Evolutionary conservation across 2,113 vertebrate species (phyloP).

Genomic region (Montifringilla adamsi): DNA sequence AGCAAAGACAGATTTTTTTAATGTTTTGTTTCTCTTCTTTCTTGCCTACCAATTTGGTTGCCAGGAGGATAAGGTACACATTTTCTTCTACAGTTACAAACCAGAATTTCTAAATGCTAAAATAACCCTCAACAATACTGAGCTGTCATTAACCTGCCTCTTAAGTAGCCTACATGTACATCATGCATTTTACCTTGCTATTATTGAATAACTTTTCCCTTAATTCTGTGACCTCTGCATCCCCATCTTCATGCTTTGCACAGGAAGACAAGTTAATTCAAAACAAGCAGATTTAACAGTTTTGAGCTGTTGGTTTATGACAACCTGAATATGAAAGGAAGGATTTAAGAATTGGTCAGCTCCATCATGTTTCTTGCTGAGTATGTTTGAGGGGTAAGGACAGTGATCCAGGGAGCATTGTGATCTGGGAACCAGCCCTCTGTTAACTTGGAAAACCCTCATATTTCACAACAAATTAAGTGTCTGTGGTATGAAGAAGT

Average conservation of each 20-base stretch:
- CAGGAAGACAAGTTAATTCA: neutral
- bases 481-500: neutral
- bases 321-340: neutral
- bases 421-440: neutral
- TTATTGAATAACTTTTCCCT: neutral
- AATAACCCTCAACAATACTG: neutral
- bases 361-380: neutral
- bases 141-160: neutral
- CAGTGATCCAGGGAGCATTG: neutral
- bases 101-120: neutral
- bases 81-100: neutral
- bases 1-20: neutral
- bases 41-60: slow-evolving; percentile 74
- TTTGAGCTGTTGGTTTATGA: neutral
- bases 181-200: neutral
- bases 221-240: neutral
- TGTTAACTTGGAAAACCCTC: neutral
- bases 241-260: neutral
- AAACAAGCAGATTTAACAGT: neutral
- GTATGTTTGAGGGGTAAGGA: neutral
- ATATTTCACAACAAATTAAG: neutral
- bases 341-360: neutral
- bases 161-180: neutral
- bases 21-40: slow-evolving; percentile 70
- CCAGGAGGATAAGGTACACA: slow-evolving; percentile 96